A percentile compares a stretch with the other conserved stretches of the same genome.
These are phyloP conservation scores for Strongylocentrotus purpuratus DNA, from an alignment of 35 echinoderm and acorn worm species.

Conservation along the genomic window DNA sequence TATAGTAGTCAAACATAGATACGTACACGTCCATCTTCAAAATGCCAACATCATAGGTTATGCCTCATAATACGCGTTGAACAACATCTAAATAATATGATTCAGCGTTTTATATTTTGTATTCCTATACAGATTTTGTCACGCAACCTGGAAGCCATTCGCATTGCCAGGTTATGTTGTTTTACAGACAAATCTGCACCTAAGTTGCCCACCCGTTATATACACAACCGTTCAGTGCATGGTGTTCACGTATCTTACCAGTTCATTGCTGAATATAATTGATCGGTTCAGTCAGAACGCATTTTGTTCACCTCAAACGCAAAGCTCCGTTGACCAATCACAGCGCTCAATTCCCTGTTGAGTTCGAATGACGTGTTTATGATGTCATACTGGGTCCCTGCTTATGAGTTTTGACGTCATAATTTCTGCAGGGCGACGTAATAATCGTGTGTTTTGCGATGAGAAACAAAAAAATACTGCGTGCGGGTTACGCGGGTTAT, in stretches of 20 bases:
- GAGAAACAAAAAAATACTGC: not conserved
- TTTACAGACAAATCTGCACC: not conserved
- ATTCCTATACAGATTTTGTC: not conserved
- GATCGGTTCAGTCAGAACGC: too few relatives aligned
- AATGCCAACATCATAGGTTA: too few relatives aligned
- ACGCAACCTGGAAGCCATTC: not conserved
- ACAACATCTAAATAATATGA: not conserved
- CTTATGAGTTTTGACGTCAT: slow-evolving; percentile 29
- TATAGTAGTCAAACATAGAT: too few relatives aligned
- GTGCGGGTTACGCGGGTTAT: not conserved
- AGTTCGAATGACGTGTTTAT: slow-evolving; percentile 18
- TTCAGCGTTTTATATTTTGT: not conserved
- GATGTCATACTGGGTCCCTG: slow-evolving; percentile 8
- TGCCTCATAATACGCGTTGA: too few relatives aligned
- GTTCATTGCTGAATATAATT: not conserved
- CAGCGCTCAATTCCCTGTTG: not conserved
- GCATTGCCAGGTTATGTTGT: not conserved
- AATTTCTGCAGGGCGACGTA: slow-evolving; percentile 23
- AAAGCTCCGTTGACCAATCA: not conserved
- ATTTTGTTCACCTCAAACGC: not conserved
- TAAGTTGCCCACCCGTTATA: not conserved
- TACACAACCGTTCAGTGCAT: too few relatives aligned
- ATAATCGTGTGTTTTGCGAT: not conserved
- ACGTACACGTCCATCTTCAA: too few relatives aligned
- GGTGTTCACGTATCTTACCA: not conserved